Conservation (phyloP, 1,140 invertebrate species). For the Drosophila jambulina region DNA sequence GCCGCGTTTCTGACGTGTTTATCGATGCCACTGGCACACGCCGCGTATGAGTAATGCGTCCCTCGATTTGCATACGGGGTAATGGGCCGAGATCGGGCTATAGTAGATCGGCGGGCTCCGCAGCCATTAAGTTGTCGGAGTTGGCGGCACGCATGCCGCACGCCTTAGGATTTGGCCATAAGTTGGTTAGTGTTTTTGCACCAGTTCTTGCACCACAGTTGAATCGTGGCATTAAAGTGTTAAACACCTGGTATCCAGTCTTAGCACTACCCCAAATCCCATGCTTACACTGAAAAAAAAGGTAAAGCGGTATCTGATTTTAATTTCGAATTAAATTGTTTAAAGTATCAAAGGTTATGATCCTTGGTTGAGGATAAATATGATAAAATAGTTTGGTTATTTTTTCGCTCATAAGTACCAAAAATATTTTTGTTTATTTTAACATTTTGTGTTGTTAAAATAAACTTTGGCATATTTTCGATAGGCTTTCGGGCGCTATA, state of each 20-base stretch:
- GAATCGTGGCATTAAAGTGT: conserved; percentile 41
- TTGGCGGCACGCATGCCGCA: conserved; percentile 53
- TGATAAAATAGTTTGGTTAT: background rate
- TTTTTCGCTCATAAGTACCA: no score
- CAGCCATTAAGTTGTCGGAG: conserved; percentile 54
- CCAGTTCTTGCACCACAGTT: conserved; percentile 23
- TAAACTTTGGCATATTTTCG: background rate
- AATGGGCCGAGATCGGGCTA: conserved; percentile 6
- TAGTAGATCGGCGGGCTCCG: conserved; percentile 24
- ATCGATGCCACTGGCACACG: conserved; percentile 14
- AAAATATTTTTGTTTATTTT: background rate
- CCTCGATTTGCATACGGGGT: conserved; percentile 17
- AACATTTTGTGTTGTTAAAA: background rate
- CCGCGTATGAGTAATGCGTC: conserved; percentile 61
- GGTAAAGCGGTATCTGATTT: background rate
- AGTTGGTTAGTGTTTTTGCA: conserved; percentile 28
- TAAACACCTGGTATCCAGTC: conserved; percentile 28
- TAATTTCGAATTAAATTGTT: background rate
- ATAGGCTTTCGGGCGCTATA: no score
- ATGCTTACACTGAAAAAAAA: conserved; percentile 9
- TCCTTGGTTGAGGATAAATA: background rate
- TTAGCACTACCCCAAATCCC: conserved; percentile 37
- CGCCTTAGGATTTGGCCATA: conserved; percentile 32
- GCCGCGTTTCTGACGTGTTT: conserved; percentile 7
- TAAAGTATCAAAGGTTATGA: background rate